These are phyloP conservation scores for Hemiprocne comata DNA, from an alignment of 2,113 vertebrate species.

Conservation along the genomic window DNA sequence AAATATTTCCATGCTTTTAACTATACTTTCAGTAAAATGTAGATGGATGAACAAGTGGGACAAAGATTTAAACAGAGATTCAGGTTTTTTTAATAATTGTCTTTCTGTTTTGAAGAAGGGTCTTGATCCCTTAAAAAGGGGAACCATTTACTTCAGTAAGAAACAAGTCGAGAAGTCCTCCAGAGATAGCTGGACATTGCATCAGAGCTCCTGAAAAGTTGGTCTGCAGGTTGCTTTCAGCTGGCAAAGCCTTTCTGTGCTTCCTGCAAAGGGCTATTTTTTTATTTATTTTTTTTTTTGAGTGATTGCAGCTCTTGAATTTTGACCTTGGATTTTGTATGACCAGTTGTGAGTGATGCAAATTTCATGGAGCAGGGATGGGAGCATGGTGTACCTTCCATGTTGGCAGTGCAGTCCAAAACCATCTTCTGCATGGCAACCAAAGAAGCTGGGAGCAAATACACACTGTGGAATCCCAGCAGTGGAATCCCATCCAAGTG, in stretches of 20 bases:
- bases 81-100: not conserved
- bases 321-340: too few relatives aligned
- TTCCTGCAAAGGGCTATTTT: not conserved
- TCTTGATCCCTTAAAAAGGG: not conserved
- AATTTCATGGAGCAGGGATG: not conserved
- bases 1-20: not conserved
- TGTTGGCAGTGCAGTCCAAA: not conserved
- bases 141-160: not conserved
- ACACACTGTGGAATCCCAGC: fast-evolving
- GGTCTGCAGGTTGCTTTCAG: not conserved
- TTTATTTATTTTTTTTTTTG: not conserved
- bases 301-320: too few relatives aligned
- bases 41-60: not conserved
- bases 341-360: not conserved
- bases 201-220: not conserved
- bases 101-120: not conserved
- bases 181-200: not conserved
- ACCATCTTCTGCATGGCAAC: not conserved
- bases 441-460: not conserved
- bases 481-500: too few relatives aligned
- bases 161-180: not conserved
- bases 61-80: not conserved
- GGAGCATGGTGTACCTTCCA: not conserved
- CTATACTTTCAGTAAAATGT: not conserved
- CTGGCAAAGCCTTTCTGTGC: not conserved